Base-by-base conservation (phyloP, 2,888 invertebrate species). In the Allophyes oxyacanthae region DNA sequence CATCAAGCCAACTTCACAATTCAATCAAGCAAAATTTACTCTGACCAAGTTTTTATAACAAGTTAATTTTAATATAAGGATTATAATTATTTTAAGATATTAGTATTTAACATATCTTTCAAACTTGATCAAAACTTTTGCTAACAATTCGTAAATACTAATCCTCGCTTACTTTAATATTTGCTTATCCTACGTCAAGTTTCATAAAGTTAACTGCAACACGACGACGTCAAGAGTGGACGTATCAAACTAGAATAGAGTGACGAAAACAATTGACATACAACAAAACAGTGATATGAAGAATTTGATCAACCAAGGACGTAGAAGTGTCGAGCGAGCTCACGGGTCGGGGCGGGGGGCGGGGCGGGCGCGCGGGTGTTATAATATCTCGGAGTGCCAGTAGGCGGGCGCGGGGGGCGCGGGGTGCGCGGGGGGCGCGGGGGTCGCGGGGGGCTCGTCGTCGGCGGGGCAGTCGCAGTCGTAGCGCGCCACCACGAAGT, bases 401-500 rank as follows among this genome's bases (percentile, higher is more conserved):
- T 81, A 83, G 63, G 75, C 74, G 75, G 72, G 56, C 13, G 40
- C 82, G 62, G 75, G 74, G 75, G 72, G 30, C 32, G 49, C 41
- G 55, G 64, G 46, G 63, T 55, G 26, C 51, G 42, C 33, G 58
- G 34, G 38, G 60, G 41, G 49, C 13, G 46, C 42, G 54, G 64
- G 49, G 70, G 44, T n/a, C 44, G 64, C 59, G 42, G 67, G 63
- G 54, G 66, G 54, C 52, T 54, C 63, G 52, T 69, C 61, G 46
- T 56, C 65, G 15, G 62, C 78, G 59, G 90, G 88, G 65, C 93
- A 92, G 86, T 92, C 92, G 89, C 92, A 92, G 86, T 91, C 91
- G 62, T 84, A 75, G 58, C 88, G 88, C 76, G 82, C 78, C 75
- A 85, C 93, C 61, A 93, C 88, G 83, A 94, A 94, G 90, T 94